phyloP scores from a whole-genome alignment of 2,888 invertebrate species.

The Hoplodrina ambigua region DNA sequence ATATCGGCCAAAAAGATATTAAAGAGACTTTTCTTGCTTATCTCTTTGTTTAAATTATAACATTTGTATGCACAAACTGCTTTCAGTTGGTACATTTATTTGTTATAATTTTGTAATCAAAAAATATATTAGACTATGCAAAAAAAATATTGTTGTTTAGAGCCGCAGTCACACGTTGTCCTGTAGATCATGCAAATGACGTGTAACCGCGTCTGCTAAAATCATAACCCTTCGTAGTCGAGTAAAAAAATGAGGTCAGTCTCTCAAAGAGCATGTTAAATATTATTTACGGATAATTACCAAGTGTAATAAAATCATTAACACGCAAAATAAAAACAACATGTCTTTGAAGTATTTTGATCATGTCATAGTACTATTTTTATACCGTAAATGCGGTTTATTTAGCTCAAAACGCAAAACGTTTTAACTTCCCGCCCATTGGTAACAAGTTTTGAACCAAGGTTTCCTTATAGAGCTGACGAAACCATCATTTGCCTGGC shows the following conservation, averaged over 20 bases:
- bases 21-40: too few species aligned
- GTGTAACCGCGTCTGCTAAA: too few species aligned
- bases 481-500: background rate
- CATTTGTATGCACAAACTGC: too few species aligned
- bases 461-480: background rate
- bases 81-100: too few species aligned
- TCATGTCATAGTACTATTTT: background rate
- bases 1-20: too few species aligned
- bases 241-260: conserved; percentile 1
- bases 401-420: background rate
- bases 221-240: too few species aligned
- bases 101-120: too few species aligned
- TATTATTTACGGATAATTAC: conserved; percentile 1
- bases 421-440: background rate
- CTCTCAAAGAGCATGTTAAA: conserved; percentile 7
- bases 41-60: too few species aligned
- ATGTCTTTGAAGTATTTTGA: conserved; percentile 18
- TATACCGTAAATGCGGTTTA: background rate
- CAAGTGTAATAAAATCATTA: conserved; percentile 9
- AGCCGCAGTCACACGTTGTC: too few species aligned
- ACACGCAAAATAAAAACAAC: conserved; percentile 1
- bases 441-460: background rate
- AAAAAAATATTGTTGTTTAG: too few species aligned
- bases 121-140: too few species aligned
- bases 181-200: too few species aligned